A percentile compares a stretch with the other conserved stretches of the same genome.
Evolutionary conservation across 2,888 invertebrate species (phyloP).

Genomic region (Eumacrocentrus americanus): DNA sequence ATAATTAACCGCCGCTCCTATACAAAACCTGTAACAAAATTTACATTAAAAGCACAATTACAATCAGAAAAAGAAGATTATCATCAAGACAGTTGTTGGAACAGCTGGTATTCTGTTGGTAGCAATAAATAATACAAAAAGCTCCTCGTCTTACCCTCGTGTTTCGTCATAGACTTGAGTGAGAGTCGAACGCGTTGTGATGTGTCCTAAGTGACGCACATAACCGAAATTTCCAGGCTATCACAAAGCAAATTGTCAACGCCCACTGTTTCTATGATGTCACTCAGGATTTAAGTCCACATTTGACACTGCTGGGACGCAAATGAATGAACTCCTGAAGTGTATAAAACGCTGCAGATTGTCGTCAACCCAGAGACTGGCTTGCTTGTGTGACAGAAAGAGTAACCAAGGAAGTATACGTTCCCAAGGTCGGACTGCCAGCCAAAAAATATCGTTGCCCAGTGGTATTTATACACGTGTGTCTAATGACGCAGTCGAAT

Average conservation of each 20-base stretch:
- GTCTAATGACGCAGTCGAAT: neutral
- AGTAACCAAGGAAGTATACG: neutral
- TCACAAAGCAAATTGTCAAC: neutral
- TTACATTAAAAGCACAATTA: too few species aligned
- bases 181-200: too few species aligned
- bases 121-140: too few species aligned
- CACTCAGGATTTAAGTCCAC: neutral
- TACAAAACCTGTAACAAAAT: too few species aligned
- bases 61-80: too few species aligned
- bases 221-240: neutral
- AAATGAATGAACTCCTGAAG: neutral
- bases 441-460: slow-evolving; percentile 3
- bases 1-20: too few species aligned
- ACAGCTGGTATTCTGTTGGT: too few species aligned
- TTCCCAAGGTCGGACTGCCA: neutral
- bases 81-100: too few species aligned
- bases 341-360: neutral
- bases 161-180: neutral
- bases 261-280: neutral
- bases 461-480: slow-evolving; percentile 9
- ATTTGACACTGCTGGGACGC: neutral
- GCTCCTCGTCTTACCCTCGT: too few species aligned
- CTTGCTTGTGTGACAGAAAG: neutral
- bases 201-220: neutral
- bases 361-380: neutral